These are phyloP conservation scores for Dyspetes luteomarginatus DNA, from an alignment of 2,888 invertebrate genomes.

Conservation along the genomic window DNA sequence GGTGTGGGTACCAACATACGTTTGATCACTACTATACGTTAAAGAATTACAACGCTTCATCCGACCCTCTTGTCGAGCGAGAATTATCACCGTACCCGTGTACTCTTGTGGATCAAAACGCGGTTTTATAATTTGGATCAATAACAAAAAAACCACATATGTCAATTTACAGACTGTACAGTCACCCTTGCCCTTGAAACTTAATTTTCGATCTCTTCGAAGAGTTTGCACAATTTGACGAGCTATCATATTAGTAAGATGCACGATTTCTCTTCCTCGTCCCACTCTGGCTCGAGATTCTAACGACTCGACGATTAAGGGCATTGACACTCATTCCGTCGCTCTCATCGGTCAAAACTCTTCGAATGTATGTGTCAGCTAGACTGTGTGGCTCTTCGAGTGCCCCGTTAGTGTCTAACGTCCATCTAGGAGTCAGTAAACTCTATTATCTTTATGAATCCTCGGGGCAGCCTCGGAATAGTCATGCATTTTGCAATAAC, in stretches of 20 bases:
- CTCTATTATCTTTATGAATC: no score
- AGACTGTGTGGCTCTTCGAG: no score
- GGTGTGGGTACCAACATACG: background rate
- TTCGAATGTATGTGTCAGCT: no score
- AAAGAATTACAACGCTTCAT: slow-evolving; percentile 35
- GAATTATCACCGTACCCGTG: slow-evolving; percentile 23
- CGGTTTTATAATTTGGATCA: background rate
- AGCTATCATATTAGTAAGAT: background rate
- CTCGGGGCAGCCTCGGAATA: no score
- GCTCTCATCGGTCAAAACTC: no score
- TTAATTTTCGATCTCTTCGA: background rate
- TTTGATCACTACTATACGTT: slow-evolving; percentile 10
- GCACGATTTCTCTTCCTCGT: background rate
- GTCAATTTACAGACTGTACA: background rate
- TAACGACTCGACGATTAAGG: no score
- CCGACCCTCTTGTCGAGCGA: background rate
- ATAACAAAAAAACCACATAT: background rate
- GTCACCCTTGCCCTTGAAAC: background rate
- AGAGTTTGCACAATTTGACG: background rate
- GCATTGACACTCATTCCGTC: no score
- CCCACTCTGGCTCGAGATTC: no score
- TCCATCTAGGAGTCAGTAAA: no score
- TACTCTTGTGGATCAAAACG: background rate
- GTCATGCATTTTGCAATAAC: no score
- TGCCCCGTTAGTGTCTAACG: no score